phyloP scores from a whole-genome alignment of 2,113 vertebrate species.

The Clarias macrocephalus region DNA sequence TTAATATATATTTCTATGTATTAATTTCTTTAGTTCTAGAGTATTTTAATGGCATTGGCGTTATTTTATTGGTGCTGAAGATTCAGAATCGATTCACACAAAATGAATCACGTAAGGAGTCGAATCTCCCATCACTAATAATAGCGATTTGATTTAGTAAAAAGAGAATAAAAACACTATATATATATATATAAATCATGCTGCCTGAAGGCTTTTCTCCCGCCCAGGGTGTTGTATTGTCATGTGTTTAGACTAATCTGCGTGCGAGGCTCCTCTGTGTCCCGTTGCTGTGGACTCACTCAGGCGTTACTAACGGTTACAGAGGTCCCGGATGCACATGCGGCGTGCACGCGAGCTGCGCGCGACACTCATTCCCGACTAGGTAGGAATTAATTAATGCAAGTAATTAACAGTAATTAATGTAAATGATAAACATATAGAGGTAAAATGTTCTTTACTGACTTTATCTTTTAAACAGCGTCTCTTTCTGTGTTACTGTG shows the following conservation, averaged over 20 bases:
- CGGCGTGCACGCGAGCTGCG: neutral
- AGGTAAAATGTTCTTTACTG: neutral
- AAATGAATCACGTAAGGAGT: neutral
- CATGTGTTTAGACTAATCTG: neutral
- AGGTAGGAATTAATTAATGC: too few relatives aligned
- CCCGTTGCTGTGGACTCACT: neutral
- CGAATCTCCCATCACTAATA: neutral
- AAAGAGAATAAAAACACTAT: too few relatives aligned
- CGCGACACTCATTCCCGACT: too few relatives aligned
- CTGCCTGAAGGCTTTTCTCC: neutral
- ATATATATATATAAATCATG: too few relatives aligned
- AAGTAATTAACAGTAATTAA: neutral
- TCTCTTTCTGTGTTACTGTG: too few relatives aligned
- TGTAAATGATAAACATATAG: neutral
- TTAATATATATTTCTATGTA: neutral
- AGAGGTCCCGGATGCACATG: neutral
- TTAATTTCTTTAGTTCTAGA: neutral
- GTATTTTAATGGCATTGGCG: neutral
- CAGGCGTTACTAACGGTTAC: slow-evolving; percentile 19
- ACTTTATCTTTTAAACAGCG: neutral
- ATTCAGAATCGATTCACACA: neutral
- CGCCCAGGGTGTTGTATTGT: neutral
- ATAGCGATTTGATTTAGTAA: too few relatives aligned
- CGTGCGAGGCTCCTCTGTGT: neutral
- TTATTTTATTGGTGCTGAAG: neutral